phyloP scores from a whole-genome alignment of 2,113 vertebrate genomes.

The Cephalopholis sonnerati region DNA sequence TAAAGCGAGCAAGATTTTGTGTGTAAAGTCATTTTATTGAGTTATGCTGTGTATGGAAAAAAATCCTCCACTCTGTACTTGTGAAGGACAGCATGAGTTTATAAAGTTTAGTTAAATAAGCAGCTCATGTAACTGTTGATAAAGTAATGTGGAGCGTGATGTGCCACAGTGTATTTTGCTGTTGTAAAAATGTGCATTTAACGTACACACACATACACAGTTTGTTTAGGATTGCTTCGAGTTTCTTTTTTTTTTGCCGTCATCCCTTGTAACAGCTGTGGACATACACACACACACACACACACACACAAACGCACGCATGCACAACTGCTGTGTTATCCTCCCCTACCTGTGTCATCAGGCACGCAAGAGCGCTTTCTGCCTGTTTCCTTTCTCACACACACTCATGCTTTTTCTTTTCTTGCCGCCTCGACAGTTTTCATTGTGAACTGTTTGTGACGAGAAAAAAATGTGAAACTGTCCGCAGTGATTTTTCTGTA shows the following conservation, averaged over 20 bases:
- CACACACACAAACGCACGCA: background rate
- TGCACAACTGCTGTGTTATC: constrained; percentile 10
- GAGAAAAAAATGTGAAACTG: background rate
- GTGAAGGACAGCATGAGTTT: background rate
- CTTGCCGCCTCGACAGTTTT: constrained; percentile 38
- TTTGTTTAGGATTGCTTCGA: constrained; percentile 1
- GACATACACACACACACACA: background rate
- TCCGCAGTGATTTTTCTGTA: constrained; percentile 16
- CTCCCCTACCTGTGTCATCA: constrained; percentile 44
- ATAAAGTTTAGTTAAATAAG: background rate
- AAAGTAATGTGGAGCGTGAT: background rate
- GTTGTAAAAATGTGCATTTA: background rate
- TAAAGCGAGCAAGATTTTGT: background rate
- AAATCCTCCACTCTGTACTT: background rate
- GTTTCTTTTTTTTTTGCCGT: background rate
- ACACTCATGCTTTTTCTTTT: constrained; percentile 2
- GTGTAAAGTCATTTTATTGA: background rate
- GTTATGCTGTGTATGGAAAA: background rate
- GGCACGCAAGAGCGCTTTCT: background rate
- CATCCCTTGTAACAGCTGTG: constrained; percentile 14
- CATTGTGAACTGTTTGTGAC: constrained; percentile 24
- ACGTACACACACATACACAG: background rate
- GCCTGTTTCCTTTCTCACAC: constrained; percentile 36
- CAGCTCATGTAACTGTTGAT: background rate
- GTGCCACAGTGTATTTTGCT: background rate